Evolutionary conservation across 2,797 vertebrate species (phyloP).

Genomic region (Scleropages formosus): DNA sequence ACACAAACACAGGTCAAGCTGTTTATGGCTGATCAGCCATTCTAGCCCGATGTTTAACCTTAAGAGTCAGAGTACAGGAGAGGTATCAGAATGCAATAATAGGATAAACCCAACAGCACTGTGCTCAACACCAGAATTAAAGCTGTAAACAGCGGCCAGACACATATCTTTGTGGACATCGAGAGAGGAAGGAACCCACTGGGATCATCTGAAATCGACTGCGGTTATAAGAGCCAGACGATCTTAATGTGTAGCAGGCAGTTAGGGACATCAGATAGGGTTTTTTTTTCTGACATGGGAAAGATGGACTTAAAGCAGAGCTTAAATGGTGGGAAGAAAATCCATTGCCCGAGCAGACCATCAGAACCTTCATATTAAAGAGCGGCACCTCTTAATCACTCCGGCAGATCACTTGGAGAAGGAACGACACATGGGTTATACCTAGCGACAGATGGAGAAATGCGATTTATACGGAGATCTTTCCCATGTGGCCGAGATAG

Average conservation of each 20-base stretch:
- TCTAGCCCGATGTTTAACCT: background rate
- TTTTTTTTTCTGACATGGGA: slow-evolving; percentile 9
- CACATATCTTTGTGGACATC: background rate
- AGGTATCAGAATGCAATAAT: background rate
- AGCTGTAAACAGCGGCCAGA: background rate
- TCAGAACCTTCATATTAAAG: background rate
- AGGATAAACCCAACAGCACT: background rate
- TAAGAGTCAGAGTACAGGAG: too few relatives aligned
- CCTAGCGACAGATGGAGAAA: too few relatives aligned
- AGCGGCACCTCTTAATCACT: background rate
- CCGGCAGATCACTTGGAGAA: too few relatives aligned
- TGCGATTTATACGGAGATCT: too few relatives aligned
- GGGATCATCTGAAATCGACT: slow-evolving; percentile 15
- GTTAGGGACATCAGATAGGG: background rate
- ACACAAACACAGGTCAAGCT: too few relatives aligned
- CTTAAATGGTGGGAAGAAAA: slow-evolving; percentile 4
- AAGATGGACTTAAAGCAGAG: slow-evolving; percentile 10
- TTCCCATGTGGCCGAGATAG: too few relatives aligned
- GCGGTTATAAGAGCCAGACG: slow-evolving; percentile 18
- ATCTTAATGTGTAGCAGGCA: background rate
- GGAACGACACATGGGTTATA: too few relatives aligned
- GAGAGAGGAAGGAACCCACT: background rate
- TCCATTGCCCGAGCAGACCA: background rate
- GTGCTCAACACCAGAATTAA: background rate
- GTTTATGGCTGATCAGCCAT: background rate